These are phyloP conservation scores for Girardinichthys multiradiatus DNA, from an alignment of 2,113 vertebrate species.

Conservation along the genomic window DNA sequence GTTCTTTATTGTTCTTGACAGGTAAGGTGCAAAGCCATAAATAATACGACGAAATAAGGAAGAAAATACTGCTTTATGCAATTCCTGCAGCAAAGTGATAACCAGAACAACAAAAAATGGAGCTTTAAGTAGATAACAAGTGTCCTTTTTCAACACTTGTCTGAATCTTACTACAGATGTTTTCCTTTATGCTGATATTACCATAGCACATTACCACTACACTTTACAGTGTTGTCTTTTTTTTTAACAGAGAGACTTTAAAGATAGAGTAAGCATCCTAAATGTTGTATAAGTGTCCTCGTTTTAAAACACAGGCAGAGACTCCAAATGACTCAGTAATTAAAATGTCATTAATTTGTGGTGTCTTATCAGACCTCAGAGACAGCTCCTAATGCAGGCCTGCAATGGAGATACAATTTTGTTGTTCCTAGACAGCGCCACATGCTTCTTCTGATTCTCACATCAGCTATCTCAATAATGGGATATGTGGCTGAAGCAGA, in stretches of 20 bases:
- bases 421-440: conserved; percentile 35
- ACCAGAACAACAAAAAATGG: neutral
- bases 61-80: neutral
- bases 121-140: conserved; percentile 6
- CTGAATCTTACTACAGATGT: neutral
- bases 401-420: conserved; percentile 55
- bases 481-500: conserved; percentile 48
- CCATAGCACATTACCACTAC: conserved; percentile 26
- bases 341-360: conserved; percentile 76
- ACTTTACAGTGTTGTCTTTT: conserved; percentile 40
- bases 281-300: conserved; percentile 58
- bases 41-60: conserved; percentile 19
- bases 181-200: conserved; percentile 36
- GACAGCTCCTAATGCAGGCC: conserved; percentile 66
- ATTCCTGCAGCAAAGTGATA: neutral
- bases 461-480: conserved; percentile 64
- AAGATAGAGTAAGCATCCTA: conserved; percentile 47
- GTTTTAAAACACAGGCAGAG: conserved; percentile 63
- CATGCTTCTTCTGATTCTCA: conserved; percentile 41
- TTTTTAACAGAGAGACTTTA: conserved; percentile 26
- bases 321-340: conserved; percentile 69
- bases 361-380: conserved; percentile 72
- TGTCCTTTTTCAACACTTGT: conserved; percentile 15
- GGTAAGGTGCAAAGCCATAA: conserved; percentile 6
- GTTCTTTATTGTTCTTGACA: neutral